Conservation (phyloP, 92 coral and sea anemone species). For the Parazoanthus swiftii region DNA sequence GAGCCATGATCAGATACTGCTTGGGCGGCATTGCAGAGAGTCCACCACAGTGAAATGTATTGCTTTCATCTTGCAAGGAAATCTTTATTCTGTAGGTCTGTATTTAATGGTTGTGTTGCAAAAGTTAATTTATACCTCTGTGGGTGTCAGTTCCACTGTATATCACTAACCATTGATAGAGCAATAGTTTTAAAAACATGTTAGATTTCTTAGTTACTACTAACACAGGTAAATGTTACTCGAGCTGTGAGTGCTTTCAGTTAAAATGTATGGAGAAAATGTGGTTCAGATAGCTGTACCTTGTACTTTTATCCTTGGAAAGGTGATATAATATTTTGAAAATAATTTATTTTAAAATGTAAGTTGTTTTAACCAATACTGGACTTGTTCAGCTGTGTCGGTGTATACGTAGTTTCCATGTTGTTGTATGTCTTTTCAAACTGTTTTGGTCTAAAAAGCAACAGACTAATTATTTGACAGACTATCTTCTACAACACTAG, state of each 20-base stretch:
- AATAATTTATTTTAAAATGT: background rate
- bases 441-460: background rate
- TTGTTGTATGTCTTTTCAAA: background rate
- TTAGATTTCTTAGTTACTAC: background rate
- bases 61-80: background rate
- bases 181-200: conserved; percentile 3
- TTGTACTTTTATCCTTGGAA: background rate
- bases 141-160: background rate
- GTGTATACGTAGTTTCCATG: too few species aligned
- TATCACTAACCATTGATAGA: background rate
- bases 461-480: too few species aligned
- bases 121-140: conserved; percentile 5
- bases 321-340: background rate
- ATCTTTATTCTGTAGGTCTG: conserved; percentile 5
- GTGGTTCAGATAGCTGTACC: background rate
- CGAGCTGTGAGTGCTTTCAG: background rate
- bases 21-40: background rate
- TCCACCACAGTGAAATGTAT: background rate
- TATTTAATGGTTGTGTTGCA: background rate
- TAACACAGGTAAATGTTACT: background rate
- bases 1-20: background rate
- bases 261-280: background rate
- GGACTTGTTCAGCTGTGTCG: too few species aligned
- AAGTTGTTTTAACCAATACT: background rate
- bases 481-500: too few species aligned